A percentile compares a stretch with the other conserved stretches of the same genome.
Conservation (phyloP, 2,113 vertebrate genomes). For the Tragelaphus buxtoni region DNA sequence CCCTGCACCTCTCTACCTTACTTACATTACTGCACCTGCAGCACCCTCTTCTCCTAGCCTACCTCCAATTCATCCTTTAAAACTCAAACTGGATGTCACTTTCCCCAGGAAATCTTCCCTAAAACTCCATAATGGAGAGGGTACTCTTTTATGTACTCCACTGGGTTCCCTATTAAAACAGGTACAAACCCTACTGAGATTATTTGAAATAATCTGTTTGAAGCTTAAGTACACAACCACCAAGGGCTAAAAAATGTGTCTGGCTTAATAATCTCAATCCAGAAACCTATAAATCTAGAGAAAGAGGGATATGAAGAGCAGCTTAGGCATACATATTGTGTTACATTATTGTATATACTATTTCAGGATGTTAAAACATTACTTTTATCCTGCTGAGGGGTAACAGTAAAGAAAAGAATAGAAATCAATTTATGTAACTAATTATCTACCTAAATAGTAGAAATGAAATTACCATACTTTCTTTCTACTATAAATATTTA, state of each 20-base stretch:
- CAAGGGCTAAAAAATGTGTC: neutral
- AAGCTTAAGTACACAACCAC: neutral
- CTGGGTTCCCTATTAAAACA: neutral
- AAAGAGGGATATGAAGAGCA: conserved; percentile 27
- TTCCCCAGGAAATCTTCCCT: neutral
- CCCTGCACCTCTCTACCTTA: neutral
- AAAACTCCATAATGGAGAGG: neutral
- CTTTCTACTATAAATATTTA: conserved; percentile 56
- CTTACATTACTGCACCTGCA: neutral
- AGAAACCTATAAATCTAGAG: conserved; percentile 23
- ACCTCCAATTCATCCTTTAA: neutral
- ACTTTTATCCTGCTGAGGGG: neutral
- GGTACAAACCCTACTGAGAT: neutral
- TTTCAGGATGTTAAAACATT: neutral
- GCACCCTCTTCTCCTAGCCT: neutral
- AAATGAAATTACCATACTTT: neutral
- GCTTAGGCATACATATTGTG: neutral
- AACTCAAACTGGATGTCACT: neutral
- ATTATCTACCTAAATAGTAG: conserved; percentile 47
- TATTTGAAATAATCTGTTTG: neutral
- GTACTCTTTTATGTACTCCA: neutral
- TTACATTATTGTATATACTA: neutral
- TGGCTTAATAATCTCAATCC: neutral
- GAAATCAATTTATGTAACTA: conserved; percentile 57
- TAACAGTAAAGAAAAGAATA: conserved; percentile 3